Evolutionary conservation across 2,797 vertebrate species (phyloP).

Genomic region (Danio albolineatus): DNA sequence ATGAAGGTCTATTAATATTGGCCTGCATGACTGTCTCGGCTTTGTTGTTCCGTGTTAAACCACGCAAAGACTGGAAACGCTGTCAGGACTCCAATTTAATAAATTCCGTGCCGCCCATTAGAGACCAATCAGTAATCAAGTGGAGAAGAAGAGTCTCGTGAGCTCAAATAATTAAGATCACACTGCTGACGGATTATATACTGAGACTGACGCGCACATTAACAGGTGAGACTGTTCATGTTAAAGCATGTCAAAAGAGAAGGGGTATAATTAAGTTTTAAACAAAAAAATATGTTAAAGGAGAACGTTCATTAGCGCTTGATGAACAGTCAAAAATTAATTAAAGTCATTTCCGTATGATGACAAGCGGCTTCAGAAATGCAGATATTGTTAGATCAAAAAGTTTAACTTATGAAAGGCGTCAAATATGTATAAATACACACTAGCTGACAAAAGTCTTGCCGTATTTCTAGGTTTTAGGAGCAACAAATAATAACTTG

Average conservation of each 20-base stretch:
- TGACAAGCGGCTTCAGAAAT: neutral
- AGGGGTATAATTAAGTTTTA: neutral
- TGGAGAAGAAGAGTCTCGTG: neutral
- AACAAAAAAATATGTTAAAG: neutral
- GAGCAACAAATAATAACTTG: too few species aligned
- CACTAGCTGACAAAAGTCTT: too few species aligned
- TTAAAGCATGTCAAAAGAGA: neutral
- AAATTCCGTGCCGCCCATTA: constrained; percentile 19
- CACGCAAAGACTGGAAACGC: constrained; percentile 14
- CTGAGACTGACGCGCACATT: neutral
- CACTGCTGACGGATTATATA: neutral
- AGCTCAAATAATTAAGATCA: constrained; percentile 17
- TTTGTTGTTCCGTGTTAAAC: constrained; percentile 26
- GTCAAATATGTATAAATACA: too few species aligned
- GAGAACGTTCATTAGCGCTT: neutral
- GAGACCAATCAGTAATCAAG: constrained; percentile 21
- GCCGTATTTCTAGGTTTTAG: too few species aligned
- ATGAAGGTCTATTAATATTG: constrained; percentile 35
- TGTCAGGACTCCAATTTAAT: constrained; percentile 33
- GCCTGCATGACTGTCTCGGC: neutral
- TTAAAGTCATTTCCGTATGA: neutral
- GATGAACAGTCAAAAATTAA: neutral
- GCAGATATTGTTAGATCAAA: too few species aligned
- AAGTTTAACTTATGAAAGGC: too few species aligned
- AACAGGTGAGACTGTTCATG: constrained; percentile 12